Conservation (phyloP, 2,797 vertebrate genomes). For the Danio aesculapii region DNA sequence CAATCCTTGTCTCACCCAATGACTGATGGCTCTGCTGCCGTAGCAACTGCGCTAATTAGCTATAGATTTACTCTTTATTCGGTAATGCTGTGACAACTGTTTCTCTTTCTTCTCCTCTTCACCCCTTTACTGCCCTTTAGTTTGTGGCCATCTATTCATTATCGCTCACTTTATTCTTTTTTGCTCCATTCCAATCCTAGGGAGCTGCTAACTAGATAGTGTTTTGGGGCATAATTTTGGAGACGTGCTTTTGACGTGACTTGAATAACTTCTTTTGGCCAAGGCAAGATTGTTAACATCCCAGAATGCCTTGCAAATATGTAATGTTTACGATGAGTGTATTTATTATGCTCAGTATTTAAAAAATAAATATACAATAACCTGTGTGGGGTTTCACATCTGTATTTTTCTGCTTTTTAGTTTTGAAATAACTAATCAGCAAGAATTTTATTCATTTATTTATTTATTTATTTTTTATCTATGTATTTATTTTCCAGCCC, state of each 20-base stretch:
- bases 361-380: no score
- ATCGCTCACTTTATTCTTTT: not conserved
- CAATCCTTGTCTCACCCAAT: conserved; percentile 17
- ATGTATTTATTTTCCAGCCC: no score
- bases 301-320: no score
- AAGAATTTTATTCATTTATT: no score
- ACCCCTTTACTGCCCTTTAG: conserved; percentile 1
- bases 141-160: conserved; percentile 13
- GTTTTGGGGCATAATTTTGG: not conserved
- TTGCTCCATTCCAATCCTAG: not conserved
- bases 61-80: conserved; percentile 47
- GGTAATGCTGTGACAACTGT: conserved; percentile 36
- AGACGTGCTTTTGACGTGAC: not conserved
- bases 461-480: no score
- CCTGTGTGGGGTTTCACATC: no score
- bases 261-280: not conserved
- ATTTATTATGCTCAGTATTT: no score
- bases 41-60: conserved; percentile 43
- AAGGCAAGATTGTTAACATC: not conserved
- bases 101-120: conserved; percentile 5
- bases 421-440: no score
- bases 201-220: not conserved
- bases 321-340: no score
- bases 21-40: conserved; percentile 38
- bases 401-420: no score